Evolutionary conservation across 2,113 vertebrate species (phyloP).

Genomic region (Cheirogaleus medius): DNA sequence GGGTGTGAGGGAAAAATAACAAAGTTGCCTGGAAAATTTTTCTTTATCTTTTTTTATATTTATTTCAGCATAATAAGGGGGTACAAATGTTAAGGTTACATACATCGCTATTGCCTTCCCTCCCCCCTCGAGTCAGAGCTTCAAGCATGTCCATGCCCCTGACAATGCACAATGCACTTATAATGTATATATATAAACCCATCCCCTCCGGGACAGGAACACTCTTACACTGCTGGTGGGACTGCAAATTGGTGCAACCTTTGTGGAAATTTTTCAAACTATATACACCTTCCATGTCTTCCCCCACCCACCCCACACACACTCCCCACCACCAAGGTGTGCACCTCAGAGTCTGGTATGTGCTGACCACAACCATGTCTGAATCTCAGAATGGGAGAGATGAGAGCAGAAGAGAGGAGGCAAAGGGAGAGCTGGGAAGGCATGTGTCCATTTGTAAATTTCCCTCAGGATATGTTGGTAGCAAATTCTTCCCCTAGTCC

Average conservation of each 20-base stretch:
- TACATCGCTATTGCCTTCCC: no score
- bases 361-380: not conserved
- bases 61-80: no score
- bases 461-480: not conserved
- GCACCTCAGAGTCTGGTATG: not conserved
- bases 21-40: not conserved
- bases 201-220: no score
- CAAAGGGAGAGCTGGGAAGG: not conserved
- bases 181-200: no score
- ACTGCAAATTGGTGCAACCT: no score
- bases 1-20: not conserved
- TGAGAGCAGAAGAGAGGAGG: not conserved
- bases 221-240: no score
- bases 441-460: not conserved
- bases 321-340: not conserved
- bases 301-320: no score
- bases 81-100: no score
- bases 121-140: no score
- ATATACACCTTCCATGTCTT: not conserved
- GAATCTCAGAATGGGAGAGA: not conserved
- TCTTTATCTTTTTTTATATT: no score
- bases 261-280: not conserved
- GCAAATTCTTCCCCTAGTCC: not conserved
- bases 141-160: no score
- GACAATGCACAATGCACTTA: no score